Evolutionary conservation across 2,888 invertebrate species (phyloP), one percentile per base, ranked within the genome.

Genomic region (Zhuqinia jingwanae): DNA sequence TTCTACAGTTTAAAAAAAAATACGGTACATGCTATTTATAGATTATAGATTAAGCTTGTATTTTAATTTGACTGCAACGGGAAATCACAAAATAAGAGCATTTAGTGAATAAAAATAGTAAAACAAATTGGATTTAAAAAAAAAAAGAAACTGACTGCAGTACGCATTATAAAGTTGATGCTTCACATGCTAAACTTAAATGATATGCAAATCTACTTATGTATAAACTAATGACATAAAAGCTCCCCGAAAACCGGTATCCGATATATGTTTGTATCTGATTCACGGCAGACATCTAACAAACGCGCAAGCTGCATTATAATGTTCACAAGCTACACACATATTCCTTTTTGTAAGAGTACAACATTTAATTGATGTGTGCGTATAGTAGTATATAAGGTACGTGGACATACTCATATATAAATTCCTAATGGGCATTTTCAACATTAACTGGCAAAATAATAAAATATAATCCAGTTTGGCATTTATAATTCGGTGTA

Each of bases 401-500:
- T n/a, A 53, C 17, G 53, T 17, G 5, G 53, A 53, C n/a, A 63
- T 68, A 68, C 65, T 68, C 17, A 42, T 36, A 68, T n/a, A n/a
- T 68, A 45, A 68, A 68, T 68, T 68, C 65, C 65, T 45, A 68
- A 20, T 68, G 42, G 10, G 20, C 45, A 68, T 53, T 36, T 36
- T 36, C 36, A n/a, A 22, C 25, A n/a, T 47, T 50, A 70, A 47
- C 3, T 50, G 70, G 50, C 47, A 70, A 70, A 47, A 36, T 36
- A 36, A 36, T 36, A 36, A 36, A 36, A 36, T 36, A 8, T 36
- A 36, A 8, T 70, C 47, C 47, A 47, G 70, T 47, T 70, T 70
- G 47, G 70, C 70, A 68, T 70, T 70, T 70, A 25, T 68, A 70
- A 70, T 70, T 25, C n/a, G 36, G 36, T 11, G 50, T 11, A n/a